Conservation (phyloP, 2,888 invertebrate species). For the Heteromyza rotundicornis region DNA sequence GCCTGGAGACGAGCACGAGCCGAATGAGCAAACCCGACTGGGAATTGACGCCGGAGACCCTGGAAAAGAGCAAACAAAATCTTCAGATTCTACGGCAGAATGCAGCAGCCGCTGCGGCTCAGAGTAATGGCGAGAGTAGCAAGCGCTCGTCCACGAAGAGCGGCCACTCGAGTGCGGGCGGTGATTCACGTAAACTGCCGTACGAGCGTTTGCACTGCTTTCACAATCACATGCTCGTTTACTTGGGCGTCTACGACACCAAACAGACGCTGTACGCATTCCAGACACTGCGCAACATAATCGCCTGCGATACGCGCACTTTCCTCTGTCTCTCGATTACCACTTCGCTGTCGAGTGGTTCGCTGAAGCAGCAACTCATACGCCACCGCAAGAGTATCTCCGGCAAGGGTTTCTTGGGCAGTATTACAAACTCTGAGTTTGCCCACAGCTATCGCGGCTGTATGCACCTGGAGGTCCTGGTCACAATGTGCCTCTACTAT, state of each 20-base stretch:
- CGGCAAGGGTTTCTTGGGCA: conserved; percentile 72
- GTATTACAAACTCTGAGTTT: conserved; percentile 69
- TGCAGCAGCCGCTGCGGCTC: conserved; percentile 52
- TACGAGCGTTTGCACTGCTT: conserved; percentile 64
- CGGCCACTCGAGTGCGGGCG: conserved; percentile 29
- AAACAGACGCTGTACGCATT: conserved; percentile 75
- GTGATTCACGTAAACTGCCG: conserved; percentile 19
- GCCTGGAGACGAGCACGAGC: conserved; percentile 45
- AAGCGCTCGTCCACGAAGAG: conserved; percentile 41
- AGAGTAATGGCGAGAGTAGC: conserved; percentile 41
- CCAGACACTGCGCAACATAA: conserved; percentile 74
- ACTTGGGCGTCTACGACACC: conserved; percentile 80
- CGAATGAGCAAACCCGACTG: not conserved
- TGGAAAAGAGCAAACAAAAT: conserved; percentile 62
- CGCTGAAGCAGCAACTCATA: conserved; percentile 59
- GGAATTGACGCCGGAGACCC: conserved; percentile 39
- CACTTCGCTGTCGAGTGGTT: conserved; percentile 70
- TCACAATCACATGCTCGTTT: conserved; percentile 84
- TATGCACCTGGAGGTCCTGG: conserved; percentile 81
- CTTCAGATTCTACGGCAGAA: conserved; percentile 56
- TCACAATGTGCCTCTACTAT: conserved; percentile 79
- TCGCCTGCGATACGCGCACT: conserved; percentile 73
- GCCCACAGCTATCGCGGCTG: conserved; percentile 75
- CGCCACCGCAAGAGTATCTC: conserved; percentile 82
- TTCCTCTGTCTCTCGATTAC: conserved; percentile 79